phyloP scores from a whole-genome alignment of 2,888 invertebrate species.

The Eurytoma adleriae region DNA sequence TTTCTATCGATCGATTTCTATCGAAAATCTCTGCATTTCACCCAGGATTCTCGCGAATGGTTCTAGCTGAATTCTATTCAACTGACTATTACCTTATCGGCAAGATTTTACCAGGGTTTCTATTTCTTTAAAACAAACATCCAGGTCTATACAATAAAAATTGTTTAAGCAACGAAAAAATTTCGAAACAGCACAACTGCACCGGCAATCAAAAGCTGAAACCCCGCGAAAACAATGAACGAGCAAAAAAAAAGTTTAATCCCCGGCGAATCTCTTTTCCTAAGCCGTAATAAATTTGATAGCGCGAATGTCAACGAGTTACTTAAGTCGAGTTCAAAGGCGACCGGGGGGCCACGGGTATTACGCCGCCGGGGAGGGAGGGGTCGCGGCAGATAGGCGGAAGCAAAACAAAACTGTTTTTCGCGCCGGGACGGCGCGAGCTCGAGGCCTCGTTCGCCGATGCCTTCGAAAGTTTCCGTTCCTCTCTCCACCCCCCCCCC shows the following conservation, averaged over 20 bases:
- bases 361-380: neutral
- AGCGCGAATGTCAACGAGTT: constrained; percentile 37
- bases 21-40: constrained; percentile 11
- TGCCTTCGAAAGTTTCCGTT: constrained; percentile 30
- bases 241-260: neutral
- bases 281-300: constrained; percentile 23
- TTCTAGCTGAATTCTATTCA: too few species aligned
- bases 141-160: neutral
- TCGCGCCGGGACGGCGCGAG: constrained; percentile 3
- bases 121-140: too few species aligned
- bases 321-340: constrained; percentile 35
- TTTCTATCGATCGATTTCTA: neutral
- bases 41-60: too few species aligned
- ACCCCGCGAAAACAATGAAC: neutral
- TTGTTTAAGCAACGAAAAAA: neutral
- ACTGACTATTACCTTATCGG: too few species aligned
- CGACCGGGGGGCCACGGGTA: too few species aligned
- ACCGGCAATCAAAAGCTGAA: neutral
- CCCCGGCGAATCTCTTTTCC: neutral
- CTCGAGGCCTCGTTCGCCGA: neutral
- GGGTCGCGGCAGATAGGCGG: neutral
- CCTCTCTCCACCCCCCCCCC: too few species aligned
- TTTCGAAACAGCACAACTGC: neutral
- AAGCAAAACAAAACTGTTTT: constrained; percentile 40
- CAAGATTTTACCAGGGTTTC: too few species aligned